Conservation (phyloP, 1,140 invertebrate species). For the Hormaphis cornu region DNA sequence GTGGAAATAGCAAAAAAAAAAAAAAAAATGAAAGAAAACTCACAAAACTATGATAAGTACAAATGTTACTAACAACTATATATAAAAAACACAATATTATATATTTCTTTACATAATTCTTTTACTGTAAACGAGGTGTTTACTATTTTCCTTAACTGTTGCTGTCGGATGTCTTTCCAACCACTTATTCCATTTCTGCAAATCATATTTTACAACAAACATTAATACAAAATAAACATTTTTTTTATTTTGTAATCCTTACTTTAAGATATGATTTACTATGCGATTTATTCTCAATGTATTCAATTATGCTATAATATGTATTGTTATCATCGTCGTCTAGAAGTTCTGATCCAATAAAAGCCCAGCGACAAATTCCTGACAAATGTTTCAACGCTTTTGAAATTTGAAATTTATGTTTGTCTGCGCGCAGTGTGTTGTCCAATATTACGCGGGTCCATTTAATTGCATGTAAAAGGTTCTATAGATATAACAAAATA, state of each 20-base stretch:
- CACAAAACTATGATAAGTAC: too few relatives aligned
- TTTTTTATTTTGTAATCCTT: neutral
- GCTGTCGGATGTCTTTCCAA: neutral
- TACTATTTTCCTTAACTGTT: neutral
- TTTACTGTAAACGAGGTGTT: neutral
- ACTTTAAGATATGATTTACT: neutral
- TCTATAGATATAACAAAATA: neutral
- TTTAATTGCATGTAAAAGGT: neutral
- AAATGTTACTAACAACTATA: too few relatives aligned
- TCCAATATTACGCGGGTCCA: neutral
- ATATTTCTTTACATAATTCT: neutral
- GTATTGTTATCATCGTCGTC: neutral
- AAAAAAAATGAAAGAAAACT: too few relatives aligned
- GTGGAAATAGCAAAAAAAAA: too few relatives aligned
- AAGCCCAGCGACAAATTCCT: neutral
- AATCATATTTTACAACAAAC: neutral
- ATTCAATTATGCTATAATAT: neutral
- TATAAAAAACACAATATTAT: neutral
- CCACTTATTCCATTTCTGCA: neutral
- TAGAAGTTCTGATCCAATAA: neutral
- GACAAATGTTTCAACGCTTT: neutral
- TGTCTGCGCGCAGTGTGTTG: neutral
- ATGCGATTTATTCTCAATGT: neutral
- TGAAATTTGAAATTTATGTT: neutral
- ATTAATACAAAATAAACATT: neutral